Evolutionary conservation across 2,888 invertebrate genomes (phyloP), one percentile per base, ranked within the genome.

Genomic region (Himalopsyche tibetana): DNA sequence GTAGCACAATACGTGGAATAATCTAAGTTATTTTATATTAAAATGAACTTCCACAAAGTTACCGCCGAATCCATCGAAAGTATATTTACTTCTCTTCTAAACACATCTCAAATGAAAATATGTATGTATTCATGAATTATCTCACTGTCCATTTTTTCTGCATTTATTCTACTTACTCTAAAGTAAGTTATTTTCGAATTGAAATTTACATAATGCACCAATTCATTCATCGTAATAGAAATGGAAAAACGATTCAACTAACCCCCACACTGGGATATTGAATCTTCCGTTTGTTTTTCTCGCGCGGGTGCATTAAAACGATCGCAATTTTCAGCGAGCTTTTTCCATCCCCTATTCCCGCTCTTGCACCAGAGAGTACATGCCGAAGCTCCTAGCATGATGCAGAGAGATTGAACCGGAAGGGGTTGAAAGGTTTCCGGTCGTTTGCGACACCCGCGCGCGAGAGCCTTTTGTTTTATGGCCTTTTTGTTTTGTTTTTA

Each of bases 401-500:
- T 63, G 63, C 63, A 63, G 63, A 63, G 63, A 63, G 19, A 63
- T 63, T 63, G 63, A 63, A 63, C 63, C 63, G 40, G 84, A 83
- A 86, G 69, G 87, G 87, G 84, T 87, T 87, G 84, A 87, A 87
- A 87, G 87, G 87, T 84, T 87, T 87, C 87, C 87, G 85, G 87
- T 84, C 86, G 86, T 86, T 86, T 84, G 84, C 82, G 80, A 84
- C 86, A 86, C 86, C 82, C 84, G 84, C 82, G 80, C 82, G 63
- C 63, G 63, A 63, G 28, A 63, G 63, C 63, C 63, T 42, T 84
- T 86, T 84, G 86, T 84, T 86, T 86, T 80, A 83, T 69, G 55
- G 79, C 86, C 40, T 83, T 74, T 82, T 81, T 82, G 85, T 82
- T 56, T 82, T 85, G 74, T 56, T 79, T 82, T 36, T 80, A 63